Base-by-base conservation (phyloP, 2,797 vertebrate species). In the Somateria mollissima region DNA sequence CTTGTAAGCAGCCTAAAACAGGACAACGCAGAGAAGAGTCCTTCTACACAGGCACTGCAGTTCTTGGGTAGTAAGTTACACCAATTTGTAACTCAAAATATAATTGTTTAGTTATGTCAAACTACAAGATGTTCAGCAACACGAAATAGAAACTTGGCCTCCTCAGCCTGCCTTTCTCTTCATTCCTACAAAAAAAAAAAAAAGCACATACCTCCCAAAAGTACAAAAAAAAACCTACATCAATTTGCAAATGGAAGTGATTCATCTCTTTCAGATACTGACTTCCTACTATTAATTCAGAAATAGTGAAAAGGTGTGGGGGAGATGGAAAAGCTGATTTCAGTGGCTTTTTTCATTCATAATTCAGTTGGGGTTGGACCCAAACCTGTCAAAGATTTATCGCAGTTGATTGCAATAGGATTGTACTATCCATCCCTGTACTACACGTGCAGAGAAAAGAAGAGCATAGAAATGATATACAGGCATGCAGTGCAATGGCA, bases 251-350 rank as follows among this genome's bases (percentile, higher is more conserved):
- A 90, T 54, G 57, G 88, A 88, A 90, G 30, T 62, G 86, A 76
- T 91, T 88, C 2, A 58, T 76, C 61, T 92, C 34, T 76, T 76
- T 60, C 27, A 75, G n/a, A 37, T 62, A 6, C 45, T 70, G 58
- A 15, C 74, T 94, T 89, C 62, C 39, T 73, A 11, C 76, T 89
- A 30, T 45, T 92, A 53, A 51, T 80, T 92, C 78, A 95, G 81
- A 70, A 96, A 87, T 71, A 85, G 49, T 67, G 61, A 92, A 45
- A 45, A 89, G 49, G 22, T n/a, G 10, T 54, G 57, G 32, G n/a
- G 65, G 65, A 91, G 43, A 39, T 91, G 57, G 37, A 72, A 77
- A 87, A 91, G 16, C 32, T 82, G 43, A 39, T 75, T 84, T 81
- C 58, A 82, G 41, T 53, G 51, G 21, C 13, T 53, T 89, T 87